Evolutionary conservation across 2,888 invertebrate genomes (phyloP), one percentile per base, ranked within the genome.

Genomic region (Sepiola atlantica): DNA sequence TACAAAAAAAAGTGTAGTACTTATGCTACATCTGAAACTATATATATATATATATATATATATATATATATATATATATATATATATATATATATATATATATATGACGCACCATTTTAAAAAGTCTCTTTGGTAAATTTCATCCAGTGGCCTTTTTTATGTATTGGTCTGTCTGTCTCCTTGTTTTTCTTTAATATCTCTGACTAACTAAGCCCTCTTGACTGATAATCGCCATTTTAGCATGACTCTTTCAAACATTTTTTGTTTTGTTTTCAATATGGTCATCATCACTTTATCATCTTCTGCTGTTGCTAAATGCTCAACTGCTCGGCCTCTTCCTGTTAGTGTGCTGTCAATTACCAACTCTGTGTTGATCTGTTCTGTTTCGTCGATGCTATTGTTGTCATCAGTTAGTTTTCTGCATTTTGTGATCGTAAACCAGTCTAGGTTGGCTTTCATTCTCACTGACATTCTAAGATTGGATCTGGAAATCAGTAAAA

Each of bases 331-430:
- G n/a, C 77, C 32, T 57, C n/a, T 77, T 77, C 18, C 77, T 77
- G 18, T 92, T n/a, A 92, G 54, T 92, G 55, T 92, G 92, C 92
- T 92, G 32, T 91, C 54, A 45, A n/a, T 54, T 91, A 54, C n/a
- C 45, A 92, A 92, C 21, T 92, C 92, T 92, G 55, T 92, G 92
- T 92, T 55, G 55, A 28, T 54, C 20, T 92, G 92, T 92, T 54
- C 55, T 92, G 92, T 45, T 28, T 92, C 54, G 92, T 92, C 28
- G 32, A 92, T 55, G 55, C 55, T 55, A 55, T 21, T 92, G 92
- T 92, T n/a, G 77, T 77, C n/a, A 77, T 77, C 77, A 77, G n/a
- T n/a, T n/a, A 77, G n/a, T 77, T 77, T 77, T 18, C 77, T n/a
- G 77, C 32, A 77, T 77, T 77, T 77, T 77, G 77, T 77, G n/a